Evolutionary conservation across 2,888 invertebrate species (phyloP).

Genomic region (Drosophila yooni): DNA sequence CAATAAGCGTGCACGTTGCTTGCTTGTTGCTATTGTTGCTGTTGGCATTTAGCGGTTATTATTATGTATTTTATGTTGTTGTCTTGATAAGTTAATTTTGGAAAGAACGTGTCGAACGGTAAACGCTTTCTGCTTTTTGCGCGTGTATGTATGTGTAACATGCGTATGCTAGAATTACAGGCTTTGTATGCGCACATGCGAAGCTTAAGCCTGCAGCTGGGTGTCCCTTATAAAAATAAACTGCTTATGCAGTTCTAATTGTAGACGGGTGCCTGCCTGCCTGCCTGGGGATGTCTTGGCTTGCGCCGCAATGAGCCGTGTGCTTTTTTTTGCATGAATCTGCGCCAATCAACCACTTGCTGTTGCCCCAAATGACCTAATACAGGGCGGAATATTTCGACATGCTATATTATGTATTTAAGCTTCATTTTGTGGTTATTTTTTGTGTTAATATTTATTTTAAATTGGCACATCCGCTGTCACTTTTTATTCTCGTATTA

Average conservation of each 20-base stretch:
- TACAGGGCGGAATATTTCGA: slow-evolving; percentile 5
- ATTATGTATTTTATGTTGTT: slow-evolving; percentile 42
- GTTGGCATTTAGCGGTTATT: slow-evolving; percentile 44
- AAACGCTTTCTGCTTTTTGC: slow-evolving; percentile 42
- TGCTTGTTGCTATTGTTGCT: slow-evolving; percentile 36
- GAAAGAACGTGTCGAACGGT: slow-evolving; percentile 65
- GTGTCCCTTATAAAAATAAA: slow-evolving; percentile 64
- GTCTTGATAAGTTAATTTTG: slow-evolving; percentile 42
- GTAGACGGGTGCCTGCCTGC: slow-evolving; percentile 7
- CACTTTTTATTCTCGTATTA: slow-evolving; percentile 21
- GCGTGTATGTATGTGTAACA: slow-evolving; percentile 32
- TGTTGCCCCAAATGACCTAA: slow-evolving; percentile 11
- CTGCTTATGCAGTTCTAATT: slow-evolving; percentile 72
- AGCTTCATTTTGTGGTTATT: background rate
- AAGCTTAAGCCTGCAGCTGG: slow-evolving; percentile 69
- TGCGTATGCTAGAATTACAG: slow-evolving; percentile 57
- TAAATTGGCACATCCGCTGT: slow-evolving; percentile 63
- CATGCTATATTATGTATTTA: slow-evolving; percentile 2
- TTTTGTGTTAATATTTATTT: slow-evolving; percentile 27
- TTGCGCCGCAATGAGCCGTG: slow-evolving; percentile 12
- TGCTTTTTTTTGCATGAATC: slow-evolving; percentile 22
- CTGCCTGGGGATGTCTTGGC: slow-evolving; percentile 31
- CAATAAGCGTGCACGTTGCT: slow-evolving; percentile 35
- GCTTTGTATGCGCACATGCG: slow-evolving; percentile 32
- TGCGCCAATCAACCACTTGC: slow-evolving; percentile 1